Evolutionary conservation across 2,888 invertebrate species (phyloP).

Genomic region (Trichopoda pennipes): DNA sequence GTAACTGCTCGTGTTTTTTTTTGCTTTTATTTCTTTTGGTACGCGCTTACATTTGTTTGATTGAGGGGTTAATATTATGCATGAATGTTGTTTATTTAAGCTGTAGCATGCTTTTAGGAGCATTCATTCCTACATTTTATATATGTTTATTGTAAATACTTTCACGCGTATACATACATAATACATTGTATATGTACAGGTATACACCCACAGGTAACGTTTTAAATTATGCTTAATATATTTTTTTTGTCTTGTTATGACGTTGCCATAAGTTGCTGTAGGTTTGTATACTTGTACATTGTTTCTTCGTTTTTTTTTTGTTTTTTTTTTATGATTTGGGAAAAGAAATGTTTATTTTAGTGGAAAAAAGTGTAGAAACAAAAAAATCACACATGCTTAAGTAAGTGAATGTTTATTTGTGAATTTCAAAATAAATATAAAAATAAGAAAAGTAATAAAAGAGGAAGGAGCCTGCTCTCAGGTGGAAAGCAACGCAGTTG

Average conservation of each 20-base stretch:
- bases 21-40: constrained; percentile 11
- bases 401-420: not conserved
- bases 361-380: constrained; percentile 18
- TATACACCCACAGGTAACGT: constrained; percentile 5
- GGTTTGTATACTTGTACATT: not conserved
- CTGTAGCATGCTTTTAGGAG: constrained; percentile 47
- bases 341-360: constrained; percentile 39
- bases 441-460: too few species aligned
- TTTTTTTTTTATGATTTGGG: not conserved
- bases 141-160: not conserved
- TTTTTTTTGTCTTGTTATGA: constrained; percentile 27
- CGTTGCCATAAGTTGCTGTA: not conserved
- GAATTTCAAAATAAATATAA: not conserved
- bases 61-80: constrained; percentile 47
- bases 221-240: constrained; percentile 35
- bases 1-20: constrained; percentile 44
- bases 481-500: too few species aligned
- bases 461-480: too few species aligned
- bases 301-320: too few species aligned
- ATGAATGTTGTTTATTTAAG: constrained; percentile 47
- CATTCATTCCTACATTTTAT: constrained; percentile 30
- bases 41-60: constrained; percentile 18
- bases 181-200: not conserved
- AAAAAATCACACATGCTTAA: constrained; percentile 39
- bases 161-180: not conserved